Conservation (phyloP, 2,888 invertebrate genomes). For the Galerucella pusilla region DNA sequence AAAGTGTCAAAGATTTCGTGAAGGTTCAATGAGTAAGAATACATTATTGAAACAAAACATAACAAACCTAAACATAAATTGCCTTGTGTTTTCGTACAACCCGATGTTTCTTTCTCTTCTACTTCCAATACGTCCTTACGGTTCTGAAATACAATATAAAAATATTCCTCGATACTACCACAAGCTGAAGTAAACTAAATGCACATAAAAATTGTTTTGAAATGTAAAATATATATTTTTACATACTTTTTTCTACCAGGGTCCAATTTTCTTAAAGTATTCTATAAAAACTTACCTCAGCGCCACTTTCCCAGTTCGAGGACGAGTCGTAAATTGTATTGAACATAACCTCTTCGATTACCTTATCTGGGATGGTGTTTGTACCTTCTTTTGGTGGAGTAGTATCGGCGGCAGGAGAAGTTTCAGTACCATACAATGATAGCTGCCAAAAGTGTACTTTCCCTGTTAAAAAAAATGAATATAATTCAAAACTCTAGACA, state of each 20-base stretch:
- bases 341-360: slow-evolving; percentile 67
- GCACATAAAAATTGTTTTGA: slow-evolving; percentile 1
- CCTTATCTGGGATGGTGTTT: slow-evolving; percentile 41
- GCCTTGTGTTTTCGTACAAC: slow-evolving; percentile 60
- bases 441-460: slow-evolving; percentile 83
- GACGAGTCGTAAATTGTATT: slow-evolving; percentile 67
- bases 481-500: not conserved
- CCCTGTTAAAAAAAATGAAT: slow-evolving; percentile 54
- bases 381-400: slow-evolving; percentile 43
- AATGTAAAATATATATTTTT: no score
- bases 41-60: slow-evolving; percentile 60
- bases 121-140: slow-evolving; percentile 60
- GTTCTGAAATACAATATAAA: slow-evolving; percentile 55
- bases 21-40: slow-evolving; percentile 38
- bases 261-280: not conserved
- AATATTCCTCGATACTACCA: not conserved
- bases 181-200: slow-evolving; percentile 5
- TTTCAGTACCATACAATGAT: slow-evolving; percentile 83
- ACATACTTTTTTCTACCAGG: not conserved
- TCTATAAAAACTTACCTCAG: slow-evolving; percentile 67
- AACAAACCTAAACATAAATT: slow-evolving; percentile 66
- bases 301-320: slow-evolving; percentile 73
- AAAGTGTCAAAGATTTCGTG: slow-evolving; percentile 37
- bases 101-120: slow-evolving; percentile 59
- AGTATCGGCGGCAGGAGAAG: slow-evolving; percentile 62